Conservation (phyloP, 2,888 invertebrate genomes). For the Tridacna gigas region DNA sequence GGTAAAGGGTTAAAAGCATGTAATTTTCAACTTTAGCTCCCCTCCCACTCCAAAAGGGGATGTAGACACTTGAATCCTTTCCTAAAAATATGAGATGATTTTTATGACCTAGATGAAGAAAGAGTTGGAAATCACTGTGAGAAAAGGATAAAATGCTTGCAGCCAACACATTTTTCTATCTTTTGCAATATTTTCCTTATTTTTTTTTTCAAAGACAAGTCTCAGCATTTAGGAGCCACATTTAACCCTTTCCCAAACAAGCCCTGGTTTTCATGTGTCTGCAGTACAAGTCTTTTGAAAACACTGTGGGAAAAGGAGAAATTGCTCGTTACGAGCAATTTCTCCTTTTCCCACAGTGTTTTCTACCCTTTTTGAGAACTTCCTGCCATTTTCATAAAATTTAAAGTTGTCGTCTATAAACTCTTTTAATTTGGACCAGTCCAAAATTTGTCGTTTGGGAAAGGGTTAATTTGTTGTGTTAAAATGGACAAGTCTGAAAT, state of each 20-base stretch:
- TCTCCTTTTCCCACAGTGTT: neutral
- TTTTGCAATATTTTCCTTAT: no score
- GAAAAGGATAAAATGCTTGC: neutral
- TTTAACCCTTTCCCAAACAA: slow-evolving; percentile 1
- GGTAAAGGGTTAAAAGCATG: no score
- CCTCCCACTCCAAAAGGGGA: slow-evolving; percentile 17
- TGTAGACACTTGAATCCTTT: slow-evolving; percentile 6
- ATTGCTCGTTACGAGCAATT: neutral
- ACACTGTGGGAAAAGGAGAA: neutral
- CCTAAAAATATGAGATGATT: no score
- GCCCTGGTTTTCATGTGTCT: neutral
- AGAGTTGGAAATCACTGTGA: neutral
- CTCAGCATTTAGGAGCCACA: no score
- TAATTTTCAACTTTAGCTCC: no score
- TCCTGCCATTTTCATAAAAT: neutral
- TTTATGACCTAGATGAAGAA: neutral
- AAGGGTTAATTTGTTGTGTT: no score
- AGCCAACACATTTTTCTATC: neutral
- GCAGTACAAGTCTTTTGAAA: neutral
- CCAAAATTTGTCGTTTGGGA: no score
- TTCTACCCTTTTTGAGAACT: neutral
- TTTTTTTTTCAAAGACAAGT: no score
- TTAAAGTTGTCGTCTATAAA: neutral
- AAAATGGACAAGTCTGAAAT: no score
- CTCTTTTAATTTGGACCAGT: neutral